Evolutionary conservation across 1,140 invertebrate species (phyloP), one percentile per base, ranked within the genome.

Genomic region (Leptinotarsa texana): DNA sequence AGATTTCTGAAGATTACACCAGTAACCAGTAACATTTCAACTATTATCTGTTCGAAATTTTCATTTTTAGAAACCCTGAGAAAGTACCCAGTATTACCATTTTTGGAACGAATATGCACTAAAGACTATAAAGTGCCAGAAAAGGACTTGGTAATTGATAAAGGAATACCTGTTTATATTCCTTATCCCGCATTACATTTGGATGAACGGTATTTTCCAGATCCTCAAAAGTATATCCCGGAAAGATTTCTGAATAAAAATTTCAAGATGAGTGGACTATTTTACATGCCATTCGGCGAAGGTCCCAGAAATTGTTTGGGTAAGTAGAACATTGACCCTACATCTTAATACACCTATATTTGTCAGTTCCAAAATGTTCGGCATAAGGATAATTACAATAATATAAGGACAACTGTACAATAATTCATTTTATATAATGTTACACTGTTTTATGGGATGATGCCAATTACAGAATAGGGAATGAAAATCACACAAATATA

Each of bases 281-380:
- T 86, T 2, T 92, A 85, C 78, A 77, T 90, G 70, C 87, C 90
- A 0, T 91, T 91, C 82, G 89, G 90, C 22, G 80, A 81, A n/a
- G 90, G 90, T 15, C 89, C 89, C 2, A 83, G 89, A 78, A 88
- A 86, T 78, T 91, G 89, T 78, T 85, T 90, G 65, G 89, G 88
- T 81, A 65, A 65, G 87, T 11, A 33, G 33, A 33, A 33, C 33
- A 33, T 11, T 8, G 33, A 8, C 6, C 8, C 0, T 33, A 33
- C 27, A 27, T 27, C 24, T 27, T 5, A 27, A 5, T 27, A 27
- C 24, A 27, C 4, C 24, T 33, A 33, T 1, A 33, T 33, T 33
- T 8, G 27, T 33, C 27, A 33, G 5, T 33, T 33, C 27, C 1
- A 8, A 33, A 33, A 33, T 33, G 5, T 33, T 33, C 1, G 27